These are phyloP conservation scores for Ursus arctos DNA, from an alignment of 2,113 vertebrate species.

Conservation along the genomic window DNA sequence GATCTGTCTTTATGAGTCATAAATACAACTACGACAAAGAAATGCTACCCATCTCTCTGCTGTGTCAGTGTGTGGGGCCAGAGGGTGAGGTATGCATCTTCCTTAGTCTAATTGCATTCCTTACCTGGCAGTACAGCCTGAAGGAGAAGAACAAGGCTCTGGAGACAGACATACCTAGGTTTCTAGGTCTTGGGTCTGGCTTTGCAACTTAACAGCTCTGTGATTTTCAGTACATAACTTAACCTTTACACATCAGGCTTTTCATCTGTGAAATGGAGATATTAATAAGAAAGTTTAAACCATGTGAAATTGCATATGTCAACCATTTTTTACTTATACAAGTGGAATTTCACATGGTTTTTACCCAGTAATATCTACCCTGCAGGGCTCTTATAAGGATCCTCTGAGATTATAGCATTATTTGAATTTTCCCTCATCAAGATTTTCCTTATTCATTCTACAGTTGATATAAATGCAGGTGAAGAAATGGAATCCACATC, in stretches of 20 bases:
- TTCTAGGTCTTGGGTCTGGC: not conserved
- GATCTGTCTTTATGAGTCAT: conserved; percentile 57
- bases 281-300: conserved; percentile 18
- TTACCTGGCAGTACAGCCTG: not conserved
- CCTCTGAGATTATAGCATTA: not conserved
- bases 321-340: not conserved
- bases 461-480: not conserved
- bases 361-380: not conserved
- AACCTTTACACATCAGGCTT: conserved; percentile 5
- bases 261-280: conserved; percentile 39
- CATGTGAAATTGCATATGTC: not conserved
- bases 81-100: not conserved
- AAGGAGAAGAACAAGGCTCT: not conserved
- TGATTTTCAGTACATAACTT: not conserved
- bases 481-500: conserved; percentile 37
- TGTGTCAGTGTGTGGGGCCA: not conserved
- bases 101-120: not conserved
- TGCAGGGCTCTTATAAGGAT: not conserved
- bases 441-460: conserved; percentile 42
- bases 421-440: conserved; percentile 52
- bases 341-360: not conserved
- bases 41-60: not conserved
- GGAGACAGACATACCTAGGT: not conserved
- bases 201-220: not conserved
- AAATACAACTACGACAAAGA: conserved; percentile 16